Evolutionary conservation across 1,140 invertebrate species (phyloP), one percentile per base, ranked within the genome.

Genomic region (Chelonus insularis): DNA sequence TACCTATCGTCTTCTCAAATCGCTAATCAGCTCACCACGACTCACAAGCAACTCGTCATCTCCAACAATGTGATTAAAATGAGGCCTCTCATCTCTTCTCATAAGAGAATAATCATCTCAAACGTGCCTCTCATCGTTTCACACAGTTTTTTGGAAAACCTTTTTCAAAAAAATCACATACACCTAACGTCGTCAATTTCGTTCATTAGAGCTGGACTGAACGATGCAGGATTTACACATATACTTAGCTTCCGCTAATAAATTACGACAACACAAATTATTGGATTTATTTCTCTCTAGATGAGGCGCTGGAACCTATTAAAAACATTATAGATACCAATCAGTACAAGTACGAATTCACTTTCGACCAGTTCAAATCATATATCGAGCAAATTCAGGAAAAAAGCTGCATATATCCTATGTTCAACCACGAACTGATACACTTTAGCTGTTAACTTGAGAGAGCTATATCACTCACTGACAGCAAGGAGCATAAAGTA

Each of bases 51-150:
- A 4, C 60, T 55, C 12, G 20, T 2, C 2, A 16, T 55, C 4
- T 11, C 18, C 36, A 18, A 29, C 1, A 37, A 18, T 39, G 2
- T 11, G 1, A 18, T 55, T 20, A 11, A 34, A 21, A 14, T 55
- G 11, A 16, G 52, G 1, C 34, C 52, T 1, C 9, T 37, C 9
- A 55, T 55, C 4, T 11, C 29, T 2, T n/a, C 20, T 41, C 29
- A 43, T 9, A 36, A 45, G 21, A 57, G 21, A 29, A 47, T 21
- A 20, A 47, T 12, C 3, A n/a, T 21, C 11, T 47, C 43, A 1
- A 75, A 55, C 32, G 74, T 72, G 39, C 20, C 74, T 7, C 74
- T 74, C n/a, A 77, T 75, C 7, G 25, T n/a, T 16, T 14, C 8
- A 3, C 25, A 29, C 25, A 29, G 7, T 4, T 29, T 29, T 7